Percentiles rank a stretch among this genome's conserved stretches.
Evolutionary conservation across 2,888 invertebrate genomes (phyloP).

Genomic region (Lasioglossum leucozonium): DNA sequence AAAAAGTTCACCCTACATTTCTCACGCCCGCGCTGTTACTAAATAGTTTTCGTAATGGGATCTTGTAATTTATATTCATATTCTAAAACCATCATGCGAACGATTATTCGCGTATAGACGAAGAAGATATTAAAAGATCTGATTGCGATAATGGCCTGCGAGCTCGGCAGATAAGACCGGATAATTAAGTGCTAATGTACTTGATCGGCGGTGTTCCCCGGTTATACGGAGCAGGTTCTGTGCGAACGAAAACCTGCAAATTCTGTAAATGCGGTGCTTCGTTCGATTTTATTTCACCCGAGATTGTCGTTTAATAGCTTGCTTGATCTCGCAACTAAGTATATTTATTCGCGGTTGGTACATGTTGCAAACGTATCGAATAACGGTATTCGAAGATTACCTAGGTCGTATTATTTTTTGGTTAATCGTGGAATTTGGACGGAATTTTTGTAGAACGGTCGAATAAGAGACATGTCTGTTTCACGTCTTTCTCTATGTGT

Average conservation of each 20-base stretch:
- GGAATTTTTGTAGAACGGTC: not conserved
- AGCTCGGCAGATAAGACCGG: slow-evolving; percentile 38
- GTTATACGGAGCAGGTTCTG: not conserved
- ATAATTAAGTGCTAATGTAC: slow-evolving; percentile 49
- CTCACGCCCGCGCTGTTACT: not conserved
- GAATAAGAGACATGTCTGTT: not conserved
- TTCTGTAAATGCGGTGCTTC: not conserved
- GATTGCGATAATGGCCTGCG: slow-evolving; percentile 30
- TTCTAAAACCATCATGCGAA: slow-evolving; percentile 1
- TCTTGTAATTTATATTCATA: not conserved
- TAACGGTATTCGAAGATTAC: not conserved
- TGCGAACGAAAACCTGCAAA: not conserved
- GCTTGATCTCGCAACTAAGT: not conserved
- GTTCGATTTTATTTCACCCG: not conserved
- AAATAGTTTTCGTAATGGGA: not conserved
- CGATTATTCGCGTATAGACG: slow-evolving; percentile 16
- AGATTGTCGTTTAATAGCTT: not conserved
- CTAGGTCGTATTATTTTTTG: not conserved
- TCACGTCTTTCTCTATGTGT: not conserved
- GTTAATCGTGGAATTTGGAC: not conserved
- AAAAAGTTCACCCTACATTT: not conserved
- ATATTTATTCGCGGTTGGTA: not conserved
- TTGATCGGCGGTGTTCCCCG: slow-evolving; percentile 23
- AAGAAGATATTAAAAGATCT: slow-evolving; percentile 41
- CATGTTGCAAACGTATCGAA: not conserved